Base-by-base conservation (phyloP, 23 tunicate species). In the Ciona savignyi region DNA sequence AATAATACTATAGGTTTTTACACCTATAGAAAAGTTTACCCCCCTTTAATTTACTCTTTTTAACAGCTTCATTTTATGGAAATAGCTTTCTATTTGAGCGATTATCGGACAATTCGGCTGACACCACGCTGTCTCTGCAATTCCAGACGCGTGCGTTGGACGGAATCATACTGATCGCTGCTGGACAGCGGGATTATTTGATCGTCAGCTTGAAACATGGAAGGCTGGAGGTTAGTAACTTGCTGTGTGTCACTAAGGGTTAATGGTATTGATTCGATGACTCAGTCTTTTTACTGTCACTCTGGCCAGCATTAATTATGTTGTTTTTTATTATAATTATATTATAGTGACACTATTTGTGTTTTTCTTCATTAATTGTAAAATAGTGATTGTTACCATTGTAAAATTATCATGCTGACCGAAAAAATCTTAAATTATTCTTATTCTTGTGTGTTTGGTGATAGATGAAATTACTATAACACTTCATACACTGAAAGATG, bases 61-160 rank as follows among this genome's bases (percentile, higher is more conserved):
- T 49, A 11, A 22, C 28, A 91, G 97, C 90, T 27, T 91, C 97
- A 1, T 91, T 91, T 69, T 80, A 91, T 77, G 97, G 97, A 21
- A 74, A 84, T 48, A 91, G 97, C 62, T 84, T 85, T 56, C 51
- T 76, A 21, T 91, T 79, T 60, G 83, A 91, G 67, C 62, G 66
- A 4, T 25, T 75, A 34, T 25, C 76, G 9, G 84, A 77, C 31
- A 62, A 30, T 23, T 67, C 81, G 1, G 29, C 73, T 22, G 74
- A 80, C 2, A 86, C 97, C 19, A 70, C 33, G 62, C 30, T 91
- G 6, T 60, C 77, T n/a, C 27, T 91, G 62, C 83, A 77, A 56
- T 91, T 91, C 75, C 90, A 91, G 48, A 91, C 97, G 30, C 77
- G 70, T 32, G 70, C 90, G 25, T 26, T 62, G 4, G 32, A 85